Evolutionary conservation across 2,113 vertebrate genomes (phyloP).

Genomic region (Stigmatopora argus): DNA sequence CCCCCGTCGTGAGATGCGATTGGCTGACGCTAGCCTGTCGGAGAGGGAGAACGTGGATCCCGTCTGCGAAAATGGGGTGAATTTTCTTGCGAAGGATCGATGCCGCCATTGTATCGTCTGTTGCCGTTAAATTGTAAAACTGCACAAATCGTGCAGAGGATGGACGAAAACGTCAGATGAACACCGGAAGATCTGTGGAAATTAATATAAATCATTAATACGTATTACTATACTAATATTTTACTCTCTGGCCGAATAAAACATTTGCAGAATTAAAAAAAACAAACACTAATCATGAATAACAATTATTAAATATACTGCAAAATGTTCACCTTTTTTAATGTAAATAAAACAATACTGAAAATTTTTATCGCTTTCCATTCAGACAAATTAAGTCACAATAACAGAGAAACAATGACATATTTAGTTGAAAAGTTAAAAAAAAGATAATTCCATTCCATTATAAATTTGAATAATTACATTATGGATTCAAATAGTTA

Average conservation of each 20-base stretch:
- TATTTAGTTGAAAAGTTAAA: background rate
- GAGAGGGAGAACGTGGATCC: conserved; percentile 68
- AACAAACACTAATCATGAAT: background rate
- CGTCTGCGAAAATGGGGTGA: conserved; percentile 70
- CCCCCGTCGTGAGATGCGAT: conserved; percentile 66
- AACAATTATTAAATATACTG: background rate
- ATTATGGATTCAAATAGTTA: background rate
- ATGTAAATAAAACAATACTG: background rate
- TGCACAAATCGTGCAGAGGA: conserved; percentile 51
- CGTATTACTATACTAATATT: background rate
- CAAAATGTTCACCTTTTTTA: background rate
- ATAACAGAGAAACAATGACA: background rate
- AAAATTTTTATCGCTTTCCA: background rate
- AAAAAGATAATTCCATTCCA: background rate
- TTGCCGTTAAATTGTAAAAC: conserved; percentile 66
- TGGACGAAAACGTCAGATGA: conserved; percentile 38
- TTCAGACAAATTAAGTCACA: background rate
- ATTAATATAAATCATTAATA: background rate
- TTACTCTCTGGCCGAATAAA: background rate
- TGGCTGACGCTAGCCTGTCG: conserved; percentile 74
- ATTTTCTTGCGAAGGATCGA: conserved; percentile 71
- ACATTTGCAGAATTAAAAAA: background rate
- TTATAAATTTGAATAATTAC: background rate
- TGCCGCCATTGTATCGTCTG: conserved; percentile 69
- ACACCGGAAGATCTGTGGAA: conserved; percentile 61